Percentiles rank a stretch among this genome's conserved stretches.
phyloP scores from a whole-genome alignment of 2,888 invertebrate species.

The Noctua comes region DNA sequence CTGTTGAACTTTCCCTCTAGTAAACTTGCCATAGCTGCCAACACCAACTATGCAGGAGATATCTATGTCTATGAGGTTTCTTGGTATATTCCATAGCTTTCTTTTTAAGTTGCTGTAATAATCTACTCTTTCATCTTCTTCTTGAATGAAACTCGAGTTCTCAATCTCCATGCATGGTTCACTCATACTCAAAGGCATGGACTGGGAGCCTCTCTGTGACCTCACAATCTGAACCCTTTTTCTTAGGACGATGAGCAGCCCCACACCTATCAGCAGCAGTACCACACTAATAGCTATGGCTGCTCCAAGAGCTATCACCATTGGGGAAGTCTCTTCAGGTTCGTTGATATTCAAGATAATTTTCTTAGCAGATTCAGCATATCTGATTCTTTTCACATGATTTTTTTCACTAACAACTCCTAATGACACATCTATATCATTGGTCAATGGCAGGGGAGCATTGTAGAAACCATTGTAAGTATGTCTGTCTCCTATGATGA shows the following conservation, averaged over 20 bases:
- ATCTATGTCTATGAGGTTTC: constrained; percentile 93
- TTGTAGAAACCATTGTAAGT: constrained; percentile 94
- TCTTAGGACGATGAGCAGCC: constrained; percentile 91
- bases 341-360: constrained; percentile 89
- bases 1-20: constrained; percentile 92
- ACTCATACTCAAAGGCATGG: constrained; percentile 93
- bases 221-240: constrained; percentile 85
- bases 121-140: constrained; percentile 92
- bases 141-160: constrained; percentile 94
- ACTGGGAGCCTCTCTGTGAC: constrained; percentile 86
- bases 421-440: constrained; percentile 92
- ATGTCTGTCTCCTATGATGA: constrained; percentile 94
- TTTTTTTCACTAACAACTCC: constrained; percentile 93
- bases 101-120: constrained; percentile 94
- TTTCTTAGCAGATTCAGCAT: constrained; percentile 90
- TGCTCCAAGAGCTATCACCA: constrained; percentile 89
- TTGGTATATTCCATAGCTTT: constrained; percentile 93
- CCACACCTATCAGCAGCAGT: constrained; percentile 91
- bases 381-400: constrained; percentile 92
- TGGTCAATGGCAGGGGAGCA: constrained; percentile 92
- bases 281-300: constrained; percentile 93
- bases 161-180: constrained; percentile 95
- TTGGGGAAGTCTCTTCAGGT: constrained; percentile 85
- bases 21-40: constrained; percentile 95
- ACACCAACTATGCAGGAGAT: constrained; percentile 92